Evolutionary conservation across 2,888 invertebrate genomes (phyloP), one percentile per base, ranked within the genome.

Genomic region (Acrobasis suavella): DNA sequence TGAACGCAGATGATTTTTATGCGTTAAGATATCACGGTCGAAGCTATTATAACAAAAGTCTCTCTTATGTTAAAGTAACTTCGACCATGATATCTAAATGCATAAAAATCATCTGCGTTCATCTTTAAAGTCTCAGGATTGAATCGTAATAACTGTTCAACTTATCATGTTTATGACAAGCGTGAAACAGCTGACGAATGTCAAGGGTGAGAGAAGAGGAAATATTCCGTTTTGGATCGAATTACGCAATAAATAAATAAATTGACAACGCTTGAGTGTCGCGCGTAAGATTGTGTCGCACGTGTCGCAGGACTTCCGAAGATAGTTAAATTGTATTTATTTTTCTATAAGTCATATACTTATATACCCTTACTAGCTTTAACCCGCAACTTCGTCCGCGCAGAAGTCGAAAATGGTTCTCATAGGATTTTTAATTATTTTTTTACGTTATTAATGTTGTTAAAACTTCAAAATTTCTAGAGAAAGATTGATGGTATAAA

Each of bases 181-280:
- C 55, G 55, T 55, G 39, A 39, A 39, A 39, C 55, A 55, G 38
- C 16, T 55, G 55, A 55, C 55, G 55, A 55, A 55, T 55, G 55
- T 16, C 55, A 55, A 55, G 55, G 55, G 55, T 39, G 54, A 54
- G 52, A 9, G 9, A 15, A 39, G 39, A 32, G 55, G 39, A 39
- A 55, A 10, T 15, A 38, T 15, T 38, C n/a, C 39, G 16, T 39
- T 39, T n/a, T 55, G 55, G 39, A 55, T 55, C 39, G 16, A 55
- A 15, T 55, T 39, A 55, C 55, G 39, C 39, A 54, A 15, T 54
- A 52, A 50, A 50, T 50, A 2, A 6, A 46, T n/a, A 14, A 3
- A 46, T 46, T 46, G 46, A 46, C 46, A n/a, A n/a, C 7, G n/a
- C 12, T 46, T n/a, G 32, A 32, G 32, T 32, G 8, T 8, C 32